These are phyloP conservation scores for Gadus macrocephalus DNA, from an alignment of 2,113 vertebrate species.

Conservation along the genomic window DNA sequence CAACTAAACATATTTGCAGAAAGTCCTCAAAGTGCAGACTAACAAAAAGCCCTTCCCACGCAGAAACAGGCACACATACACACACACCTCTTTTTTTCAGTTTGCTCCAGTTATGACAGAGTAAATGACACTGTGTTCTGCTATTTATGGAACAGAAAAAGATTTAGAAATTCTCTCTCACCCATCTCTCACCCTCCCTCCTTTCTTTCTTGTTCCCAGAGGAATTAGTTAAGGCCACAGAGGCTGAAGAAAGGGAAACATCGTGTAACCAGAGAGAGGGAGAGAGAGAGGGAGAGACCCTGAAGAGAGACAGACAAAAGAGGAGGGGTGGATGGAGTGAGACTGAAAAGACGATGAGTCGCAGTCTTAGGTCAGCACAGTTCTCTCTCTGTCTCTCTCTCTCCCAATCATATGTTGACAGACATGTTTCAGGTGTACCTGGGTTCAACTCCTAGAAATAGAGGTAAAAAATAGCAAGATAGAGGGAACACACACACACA, in stretches of 20 bases:
- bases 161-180: slow-evolving; percentile 44
- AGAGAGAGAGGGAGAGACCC: not conserved
- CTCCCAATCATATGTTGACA: too few relatives aligned
- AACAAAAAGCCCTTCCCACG: not conserved
- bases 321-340: not conserved
- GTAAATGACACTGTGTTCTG: slow-evolving; percentile 51
- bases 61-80: not conserved
- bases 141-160: slow-evolving; percentile 50
- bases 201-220: slow-evolving; percentile 13
- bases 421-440: slow-evolving; percentile 16
- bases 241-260: slow-evolving; percentile 20
- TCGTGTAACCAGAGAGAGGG: not conserved
- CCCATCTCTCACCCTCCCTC: not conserved
- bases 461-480: slow-evolving; percentile 24
- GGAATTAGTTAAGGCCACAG: slow-evolving; percentile 44
- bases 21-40: not conserved
- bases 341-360: too few relatives aligned
- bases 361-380: too few relatives aligned
- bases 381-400: too few relatives aligned
- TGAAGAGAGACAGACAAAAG: slow-evolving; percentile 11
- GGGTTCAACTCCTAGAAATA: slow-evolving; percentile 43
- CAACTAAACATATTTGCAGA: not conserved
- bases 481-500: slow-evolving; percentile 10
- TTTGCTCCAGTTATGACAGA: slow-evolving; percentile 61
- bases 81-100: slow-evolving; percentile 22